Evolutionary conservation across 2,797 vertebrate species (phyloP).

Genomic region (Poeciliopsis turneri): DNA sequence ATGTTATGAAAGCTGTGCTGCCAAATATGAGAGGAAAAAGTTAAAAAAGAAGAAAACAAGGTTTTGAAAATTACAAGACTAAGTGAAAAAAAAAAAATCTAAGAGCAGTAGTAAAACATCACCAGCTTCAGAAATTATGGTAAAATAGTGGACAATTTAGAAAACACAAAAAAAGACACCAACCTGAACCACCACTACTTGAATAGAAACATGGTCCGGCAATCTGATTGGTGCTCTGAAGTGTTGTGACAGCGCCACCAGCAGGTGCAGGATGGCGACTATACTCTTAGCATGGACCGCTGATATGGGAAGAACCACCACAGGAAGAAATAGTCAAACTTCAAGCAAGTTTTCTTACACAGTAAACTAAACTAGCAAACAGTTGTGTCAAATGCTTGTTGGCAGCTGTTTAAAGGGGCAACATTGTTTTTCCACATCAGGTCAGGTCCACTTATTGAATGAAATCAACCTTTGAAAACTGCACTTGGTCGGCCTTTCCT

Average conservation of each 20-base stretch:
- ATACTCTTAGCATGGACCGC: constrained; percentile 97
- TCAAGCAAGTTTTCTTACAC: background rate
- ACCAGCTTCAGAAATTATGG: background rate
- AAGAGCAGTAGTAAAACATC: background rate
- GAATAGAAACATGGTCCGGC: constrained; percentile 97
- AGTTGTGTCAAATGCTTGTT: background rate
- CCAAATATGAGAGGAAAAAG: background rate
- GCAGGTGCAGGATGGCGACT: constrained; percentile 95
- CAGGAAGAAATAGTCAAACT: background rate
- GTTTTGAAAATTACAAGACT: background rate
- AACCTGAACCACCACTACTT: constrained; percentile 98
- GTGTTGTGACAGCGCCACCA: constrained; percentile 95
- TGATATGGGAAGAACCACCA: constrained; percentile 47
- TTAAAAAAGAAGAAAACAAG: background rate
- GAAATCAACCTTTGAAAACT: background rate
- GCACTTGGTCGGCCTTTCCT: background rate
- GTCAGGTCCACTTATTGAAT: background rate
- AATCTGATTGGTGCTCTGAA: constrained; percentile 96
- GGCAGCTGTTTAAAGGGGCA: background rate
- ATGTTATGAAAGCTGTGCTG: background rate
- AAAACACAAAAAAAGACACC: background rate
- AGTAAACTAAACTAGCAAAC: background rate
- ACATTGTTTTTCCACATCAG: background rate
- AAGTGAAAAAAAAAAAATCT: no score
- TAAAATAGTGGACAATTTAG: background rate